Percentiles rank a stretch among this genome's conserved stretches.
These are phyloP conservation scores for Labeo rohita DNA, from an alignment of 2,113 vertebrate species.

Conservation along the genomic window DNA sequence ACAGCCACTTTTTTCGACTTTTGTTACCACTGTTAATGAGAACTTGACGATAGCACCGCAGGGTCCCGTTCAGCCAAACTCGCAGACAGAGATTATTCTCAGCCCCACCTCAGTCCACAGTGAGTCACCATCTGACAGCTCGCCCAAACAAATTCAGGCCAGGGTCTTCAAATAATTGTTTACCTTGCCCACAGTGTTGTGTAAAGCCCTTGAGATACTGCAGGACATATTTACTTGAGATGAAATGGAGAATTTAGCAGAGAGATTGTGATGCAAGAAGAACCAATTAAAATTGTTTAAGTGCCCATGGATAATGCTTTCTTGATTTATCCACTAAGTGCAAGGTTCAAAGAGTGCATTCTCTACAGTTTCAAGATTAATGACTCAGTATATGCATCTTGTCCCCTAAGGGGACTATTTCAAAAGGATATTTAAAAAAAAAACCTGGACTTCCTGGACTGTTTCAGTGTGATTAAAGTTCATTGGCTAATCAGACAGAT, in stretches of 20 bases:
- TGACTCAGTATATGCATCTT: not conserved
- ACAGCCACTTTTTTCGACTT: not conserved
- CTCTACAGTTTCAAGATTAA: not conserved
- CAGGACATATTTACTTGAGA: not conserved
- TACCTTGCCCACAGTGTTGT: slow-evolving; percentile 9
- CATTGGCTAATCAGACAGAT: slow-evolving; percentile 3
- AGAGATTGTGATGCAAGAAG: not conserved
- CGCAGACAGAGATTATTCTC: not conserved
- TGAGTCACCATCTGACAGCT: slow-evolving; percentile 1
- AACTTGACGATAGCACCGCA: not conserved
- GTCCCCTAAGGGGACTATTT: not conserved
- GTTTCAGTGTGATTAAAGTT: not conserved
- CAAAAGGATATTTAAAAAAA: not conserved
- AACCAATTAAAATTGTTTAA: not conserved
- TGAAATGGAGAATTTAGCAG: not conserved
- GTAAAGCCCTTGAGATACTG: not conserved
- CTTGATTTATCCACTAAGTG: not conserved
- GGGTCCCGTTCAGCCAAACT: not conserved
- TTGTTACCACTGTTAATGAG: not conserved
- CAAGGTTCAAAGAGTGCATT: not conserved
- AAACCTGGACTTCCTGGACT: not conserved
- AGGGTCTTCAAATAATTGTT: not conserved
- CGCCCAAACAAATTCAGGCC: not conserved
- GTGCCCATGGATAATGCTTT: not conserved
- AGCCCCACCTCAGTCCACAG: not conserved